Percentiles rank a stretch among this genome's conserved stretches.
These are phyloP conservation scores for Hippocampus barbouri DNA, from an alignment of 2,113 vertebrate species.

Conservation along the genomic window DNA sequence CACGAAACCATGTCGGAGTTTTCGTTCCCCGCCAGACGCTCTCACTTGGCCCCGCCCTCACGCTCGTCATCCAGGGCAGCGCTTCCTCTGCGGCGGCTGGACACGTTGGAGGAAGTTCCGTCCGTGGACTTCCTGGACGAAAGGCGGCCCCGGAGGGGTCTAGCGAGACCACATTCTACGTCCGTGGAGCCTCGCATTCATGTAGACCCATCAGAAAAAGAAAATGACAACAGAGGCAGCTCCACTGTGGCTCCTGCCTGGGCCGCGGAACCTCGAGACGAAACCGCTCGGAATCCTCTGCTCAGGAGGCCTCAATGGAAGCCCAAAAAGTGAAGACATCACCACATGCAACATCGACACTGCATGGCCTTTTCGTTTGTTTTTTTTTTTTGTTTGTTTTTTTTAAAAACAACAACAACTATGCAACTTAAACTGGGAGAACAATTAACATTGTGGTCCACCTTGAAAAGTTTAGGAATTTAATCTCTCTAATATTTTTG, in stretches of 20 bases:
- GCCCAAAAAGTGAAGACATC: slow-evolving; percentile 34
- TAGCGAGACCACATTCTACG: slow-evolving; percentile 37
- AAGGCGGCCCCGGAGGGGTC: background rate
- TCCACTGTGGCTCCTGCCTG: slow-evolving; percentile 23
- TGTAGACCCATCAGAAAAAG: slow-evolving; percentile 9
- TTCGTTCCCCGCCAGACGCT: slow-evolving; percentile 37
- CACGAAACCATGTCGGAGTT: slow-evolving; percentile 55
- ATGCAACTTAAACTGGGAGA: slow-evolving; percentile 3
- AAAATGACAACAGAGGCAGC: slow-evolving; percentile 11
- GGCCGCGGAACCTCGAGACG: slow-evolving; percentile 47
- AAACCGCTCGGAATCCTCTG: slow-evolving; percentile 43
- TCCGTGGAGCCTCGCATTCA: slow-evolving; percentile 23
- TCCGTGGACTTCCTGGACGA: slow-evolving; percentile 49
- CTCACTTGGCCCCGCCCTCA: slow-evolving; percentile 22
- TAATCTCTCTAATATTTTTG: background rate
- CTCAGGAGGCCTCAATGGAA: slow-evolving; percentile 65
- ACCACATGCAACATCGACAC: background rate
- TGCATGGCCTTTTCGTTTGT: background rate
- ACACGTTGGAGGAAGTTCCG: slow-evolving; percentile 49
- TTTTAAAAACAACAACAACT: background rate
- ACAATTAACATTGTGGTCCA: background rate
- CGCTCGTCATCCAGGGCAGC: slow-evolving; percentile 50
- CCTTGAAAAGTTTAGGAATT: background rate
- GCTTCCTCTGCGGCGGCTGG: slow-evolving; percentile 57
- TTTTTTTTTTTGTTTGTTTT: slow-evolving; percentile 8